Base-by-base conservation (phyloP, 2,888 invertebrate species). In the Lasioglossum calceatum region DNA sequence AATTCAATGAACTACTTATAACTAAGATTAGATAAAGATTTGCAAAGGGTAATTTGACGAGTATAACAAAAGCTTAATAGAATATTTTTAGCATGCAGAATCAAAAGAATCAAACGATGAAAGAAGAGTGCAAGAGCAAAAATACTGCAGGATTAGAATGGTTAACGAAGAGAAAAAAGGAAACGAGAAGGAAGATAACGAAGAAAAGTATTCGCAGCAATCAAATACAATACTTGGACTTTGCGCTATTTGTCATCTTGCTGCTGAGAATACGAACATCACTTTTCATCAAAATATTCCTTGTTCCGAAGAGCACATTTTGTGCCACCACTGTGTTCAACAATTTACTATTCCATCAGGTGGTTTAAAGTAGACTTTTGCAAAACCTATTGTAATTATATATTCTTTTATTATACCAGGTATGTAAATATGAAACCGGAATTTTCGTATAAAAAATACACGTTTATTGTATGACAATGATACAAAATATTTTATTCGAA, bases 311-410 rank as follows among this genome's bases (percentile, higher is more conserved):
- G 93, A 91, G 32, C 94, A 94, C 76, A 79, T 92, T 7, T 79
- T 95, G n/a, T 95, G 95, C 80, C 91, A 92, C 72, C 92, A 91
- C 50, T 95, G 95, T 80, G 90, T 93, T 44, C 91, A 91, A 76
- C 88, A 92, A 74, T 92, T 92, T 71, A 89, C 92, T 2, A 88
- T 93, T 77, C 91, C 89, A 87, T 91, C 94, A 90, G 94, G 94
- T 94, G 86, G 73, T 79, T 88, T 77, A 73, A 81, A 77, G 32
- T n/a, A 72, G 36, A 39, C 19, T 70, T 36, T 27, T 44, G 64
- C 70, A 76, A 70, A 64, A 67, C 70, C 70, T 32, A 77, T 16
- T 32, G 42, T n/a, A 54, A 61, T 44, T 72, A 42, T 76, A 76
- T 76, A 47, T 70, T 47, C 23, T n/a, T 50, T 47, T 32, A 32